Base-by-base conservation (phyloP, 2,888 invertebrate genomes). In the Lagria hirta region DNA sequence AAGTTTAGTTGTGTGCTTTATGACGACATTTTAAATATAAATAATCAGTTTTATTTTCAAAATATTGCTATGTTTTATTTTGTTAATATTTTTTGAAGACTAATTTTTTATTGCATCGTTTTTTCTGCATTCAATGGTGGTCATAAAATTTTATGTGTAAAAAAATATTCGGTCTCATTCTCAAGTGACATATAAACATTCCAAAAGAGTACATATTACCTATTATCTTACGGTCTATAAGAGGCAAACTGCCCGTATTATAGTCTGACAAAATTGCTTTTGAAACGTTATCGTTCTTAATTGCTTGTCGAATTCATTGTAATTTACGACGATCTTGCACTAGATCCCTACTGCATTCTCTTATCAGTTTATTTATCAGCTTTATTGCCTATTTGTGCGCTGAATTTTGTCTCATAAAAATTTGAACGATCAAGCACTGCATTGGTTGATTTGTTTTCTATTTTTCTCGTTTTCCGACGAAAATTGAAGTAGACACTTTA, bases 271-370 rank as follows among this genome's bases (percentile, higher is more conserved):
- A 38, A 48, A 17, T 38, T 20, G 38, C 34, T 32, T 34, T 26
- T 21, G 41, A 21, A 30, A 17, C 37, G 48, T 54, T 51, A 54
- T 54, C 54, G 36, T 40, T 26, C 43, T 43, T 50, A 54, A 51
- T 51, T 49, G 45, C 46, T 42, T 46, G 51, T 46, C 51, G 51
- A 51, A 44, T 42, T 28, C 33, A 36, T 40, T 46, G 36, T 49
- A 48, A 51, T 54, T 51, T 50, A 54, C 44, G 7, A 18, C 23
- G 29, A 21, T 17, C 27, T 43, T 40, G 14, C 22, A 40, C 30
- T 4, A 15, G 22, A 15, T 38, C 27, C 38, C 15, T 13, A 23
- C 21, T 16, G 26, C 32, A 30, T 41, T 41, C 26, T 14, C 30
- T 32, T 26, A 41, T 26, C 32, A 15, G 28, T 41, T 33, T 41